These are phyloP conservation scores for Pelecanoides urinatrix DNA, from an alignment of 2,113 vertebrate species.

Conservation along the genomic window DNA sequence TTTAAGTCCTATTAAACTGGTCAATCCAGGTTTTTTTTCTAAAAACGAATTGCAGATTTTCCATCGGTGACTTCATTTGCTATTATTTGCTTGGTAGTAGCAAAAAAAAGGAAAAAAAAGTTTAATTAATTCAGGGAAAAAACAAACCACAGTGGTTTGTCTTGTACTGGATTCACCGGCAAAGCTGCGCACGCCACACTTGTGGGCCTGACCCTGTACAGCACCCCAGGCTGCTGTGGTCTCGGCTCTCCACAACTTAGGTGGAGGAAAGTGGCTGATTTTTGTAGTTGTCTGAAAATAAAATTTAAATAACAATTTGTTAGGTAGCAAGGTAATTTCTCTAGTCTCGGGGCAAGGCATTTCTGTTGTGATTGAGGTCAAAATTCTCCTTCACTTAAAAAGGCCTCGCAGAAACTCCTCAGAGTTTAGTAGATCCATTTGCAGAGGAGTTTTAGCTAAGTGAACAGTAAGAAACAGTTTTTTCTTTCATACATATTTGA, in stretches of 20 bases:
- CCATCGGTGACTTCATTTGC: background rate
- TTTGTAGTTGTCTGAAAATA: background rate
- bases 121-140: background rate
- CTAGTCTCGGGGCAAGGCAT: background rate
- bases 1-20: background rate
- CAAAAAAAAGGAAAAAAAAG: background rate
- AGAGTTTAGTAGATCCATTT: background rate
- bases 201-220: background rate
- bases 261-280: background rate
- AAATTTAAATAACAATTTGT: background rate
- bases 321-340: background rate
- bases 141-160: background rate
- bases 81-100: background rate
- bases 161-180: background rate
- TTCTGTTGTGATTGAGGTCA: background rate
- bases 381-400: background rate
- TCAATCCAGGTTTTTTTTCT: background rate
- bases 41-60: conserved; percentile 28
- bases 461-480: background rate
- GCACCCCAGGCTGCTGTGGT: background rate
- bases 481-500: background rate
- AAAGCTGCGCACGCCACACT: fast-evolving
- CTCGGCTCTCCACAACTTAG: fast-evolving
- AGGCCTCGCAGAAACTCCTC: background rate
- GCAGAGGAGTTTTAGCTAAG: background rate